Conservation (phyloP, 2,888 invertebrate genomes). For the Hemicrepidius hirtus region DNA sequence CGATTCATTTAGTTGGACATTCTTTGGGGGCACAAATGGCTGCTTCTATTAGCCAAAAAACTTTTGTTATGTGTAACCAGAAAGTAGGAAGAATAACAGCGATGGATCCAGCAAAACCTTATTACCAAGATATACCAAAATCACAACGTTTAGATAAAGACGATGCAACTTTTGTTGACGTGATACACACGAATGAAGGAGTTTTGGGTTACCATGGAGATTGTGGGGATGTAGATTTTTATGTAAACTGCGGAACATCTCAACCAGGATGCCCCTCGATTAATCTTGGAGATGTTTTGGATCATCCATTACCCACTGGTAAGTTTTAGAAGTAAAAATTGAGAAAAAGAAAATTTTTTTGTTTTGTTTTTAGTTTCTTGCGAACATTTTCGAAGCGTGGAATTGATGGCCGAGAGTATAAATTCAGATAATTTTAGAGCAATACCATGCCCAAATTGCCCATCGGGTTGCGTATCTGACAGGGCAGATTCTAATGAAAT, state of each 20-base stretch:
- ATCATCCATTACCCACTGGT: background rate
- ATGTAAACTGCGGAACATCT: slow-evolving; percentile 8
- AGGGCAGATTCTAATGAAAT: background rate
- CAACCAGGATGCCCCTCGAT: slow-evolving; percentile 8
- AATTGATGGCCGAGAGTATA: slow-evolving; percentile 28
- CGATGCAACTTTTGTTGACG: slow-evolving; percentile 33
- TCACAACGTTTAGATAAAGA: slow-evolving; percentile 13
- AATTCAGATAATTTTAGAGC: background rate
- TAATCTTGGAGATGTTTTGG: background rate
- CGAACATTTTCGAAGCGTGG: slow-evolving; percentile 26
- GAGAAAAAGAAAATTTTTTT: background rate
- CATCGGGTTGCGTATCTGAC: background rate
- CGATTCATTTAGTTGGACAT: slow-evolving; percentile 25
- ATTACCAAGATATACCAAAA: background rate
- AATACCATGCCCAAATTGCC: slow-evolving; percentile 21
- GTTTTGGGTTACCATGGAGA: slow-evolving; percentile 18
- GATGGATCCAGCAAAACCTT: slow-evolving; percentile 23
- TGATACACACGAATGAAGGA: slow-evolving; percentile 22
- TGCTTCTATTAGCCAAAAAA: slow-evolving; percentile 16
- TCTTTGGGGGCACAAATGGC: slow-evolving; percentile 31
- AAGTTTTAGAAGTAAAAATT: background rate
- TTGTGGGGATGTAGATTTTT: slow-evolving; percentile 21
- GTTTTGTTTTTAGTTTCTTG: slow-evolving; percentile 27
- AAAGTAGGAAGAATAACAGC: slow-evolving; percentile 25
- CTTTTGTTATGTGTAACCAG: background rate